Conservation (phyloP, 2,797 vertebrate genomes). For the Odontamblyopus rebecca region DNA sequence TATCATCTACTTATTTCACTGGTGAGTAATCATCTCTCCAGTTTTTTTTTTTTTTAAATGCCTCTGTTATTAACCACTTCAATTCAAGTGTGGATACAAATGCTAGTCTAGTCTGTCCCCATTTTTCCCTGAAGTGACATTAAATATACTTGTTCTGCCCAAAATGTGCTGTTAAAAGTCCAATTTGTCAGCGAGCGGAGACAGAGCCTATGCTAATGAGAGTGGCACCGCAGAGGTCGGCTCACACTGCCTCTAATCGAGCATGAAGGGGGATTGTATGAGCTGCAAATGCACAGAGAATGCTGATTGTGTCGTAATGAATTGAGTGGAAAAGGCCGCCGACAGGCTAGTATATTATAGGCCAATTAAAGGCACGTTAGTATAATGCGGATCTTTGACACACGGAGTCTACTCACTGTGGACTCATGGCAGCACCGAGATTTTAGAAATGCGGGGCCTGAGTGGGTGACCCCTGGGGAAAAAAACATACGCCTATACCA, state of each 20-base stretch:
- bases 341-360: slow-evolving; percentile 89
- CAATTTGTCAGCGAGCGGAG: slow-evolving; percentile 61
- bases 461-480: slow-evolving; percentile 12
- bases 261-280: slow-evolving; percentile 79
- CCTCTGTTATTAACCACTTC: neutral
- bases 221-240: slow-evolving; percentile 78
- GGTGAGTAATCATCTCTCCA: neutral
- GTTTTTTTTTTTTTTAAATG: neutral
- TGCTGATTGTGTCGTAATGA: slow-evolving; percentile 99
- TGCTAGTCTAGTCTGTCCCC: slow-evolving; percentile 9
- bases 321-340: slow-evolving; percentile 95
- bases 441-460: slow-evolving; percentile 9
- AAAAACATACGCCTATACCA: neutral
- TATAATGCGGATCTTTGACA: slow-evolving; percentile 68
- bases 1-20: neutral
- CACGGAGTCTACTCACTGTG: slow-evolving; percentile 23
- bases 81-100: neutral
- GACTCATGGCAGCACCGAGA: slow-evolving; percentile 31
- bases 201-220: slow-evolving; percentile 85
- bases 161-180: slow-evolving; percentile 55
- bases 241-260: slow-evolving; percentile 95
- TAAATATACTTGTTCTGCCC: slow-evolving; percentile 45
- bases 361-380: slow-evolving; percentile 86
- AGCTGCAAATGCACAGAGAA: slow-evolving; percentile 62
- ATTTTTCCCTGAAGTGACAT: slow-evolving; percentile 12